Evolutionary conservation across 2,113 vertebrate species (phyloP), one percentile per base, ranked within the genome.

Genomic region (Probosciger aterrimus): DNA sequence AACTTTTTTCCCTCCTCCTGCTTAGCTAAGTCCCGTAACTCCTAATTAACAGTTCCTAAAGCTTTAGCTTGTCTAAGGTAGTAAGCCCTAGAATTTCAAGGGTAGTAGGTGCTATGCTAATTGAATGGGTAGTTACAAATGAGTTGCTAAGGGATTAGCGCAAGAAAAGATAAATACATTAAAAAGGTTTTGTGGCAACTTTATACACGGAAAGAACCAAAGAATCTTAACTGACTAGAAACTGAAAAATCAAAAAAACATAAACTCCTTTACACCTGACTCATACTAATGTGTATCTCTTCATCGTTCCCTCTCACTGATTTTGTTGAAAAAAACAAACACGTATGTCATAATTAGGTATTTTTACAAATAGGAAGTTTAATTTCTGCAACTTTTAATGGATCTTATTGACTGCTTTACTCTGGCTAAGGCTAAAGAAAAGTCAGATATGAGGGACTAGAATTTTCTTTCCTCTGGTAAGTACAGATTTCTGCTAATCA

Each of bases 11-110:
- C 35, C 24, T 68, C 6, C 28, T 57, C 19, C 14, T 20, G 7
- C 10, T 83, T 94, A 95, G 92, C 92, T 96, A 82, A 89, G 60
- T 95, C 87, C 91, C 6, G 49, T 90, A 92, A 95, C 94, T 95
- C 87, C 89, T 95, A 91, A 92, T 95, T 96, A 95, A 96, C 78
- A 87, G 49, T 76, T 95, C 47, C 44, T 82, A 76, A 91, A 94
- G 82, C 53, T 90, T 82, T 80, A 74, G 44, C 73, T 90, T 87
- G 37, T 73, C 49, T 62, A 77, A 91, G 41, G 49, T 79, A 90
- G 75, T 73, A 93, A 92, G 68, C 30, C 6, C 1, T 49, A 67
- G 78, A 93, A 93, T 94, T 93, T 85, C 63, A 88, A 93, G 79
- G 71, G 68, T 93, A 92, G 67, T 65, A 93, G 87, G 37, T 91